Evolutionary conservation across 1,140 invertebrate genomes (phyloP), one percentile per base, ranked within the genome.

Genomic region (Orchestia grillus): DNA sequence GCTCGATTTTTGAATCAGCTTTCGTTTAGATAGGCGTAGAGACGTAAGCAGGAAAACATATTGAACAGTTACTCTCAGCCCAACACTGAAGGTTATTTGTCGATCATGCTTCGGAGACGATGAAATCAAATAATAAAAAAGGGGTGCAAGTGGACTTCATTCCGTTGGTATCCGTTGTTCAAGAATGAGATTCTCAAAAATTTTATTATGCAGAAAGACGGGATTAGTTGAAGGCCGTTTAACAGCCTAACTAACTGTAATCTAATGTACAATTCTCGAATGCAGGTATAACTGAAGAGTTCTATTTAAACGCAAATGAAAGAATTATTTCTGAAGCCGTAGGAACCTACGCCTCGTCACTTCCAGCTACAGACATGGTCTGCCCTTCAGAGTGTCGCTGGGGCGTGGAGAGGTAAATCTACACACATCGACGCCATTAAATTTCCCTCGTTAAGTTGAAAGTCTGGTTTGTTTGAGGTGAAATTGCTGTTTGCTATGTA

Each of bases 1-100:
- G 41, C 44, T 92, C 23, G 92, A 94, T 94, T 94, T 47, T 94
- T 94, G 92, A 28, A 44, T 45, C 92, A 45, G 92, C 92, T 43
- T 91, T 23, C 11, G 43, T 94, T 45, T 23, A 44, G 44, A 45
- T n/a, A 23, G 44, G 92, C 44, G 43, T 40, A 47, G 92, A n/a
- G 43, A 44, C 92, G 43, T n/a, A 40, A n/a, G 92, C 11, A 94
- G 3, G 44, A 94, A 94, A 94, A 44, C 41, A 94, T 28, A 94
- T 94, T 94, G 92, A 94, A 94, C 92, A 36, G 62, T 77, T 77
- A 77, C 62, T 77, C 62, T 77, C 11, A 77, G 62, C 62, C 62
- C 11, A 44, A 47, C 92, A 47, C 92, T 45, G 44, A 45, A 45
- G 92, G 40, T 94, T 94, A 94, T 94, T 94, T 94, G 92, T 19